Conservation (phyloP, 2,113 vertebrate genomes). For the Gopherus evgoodei region DNA sequence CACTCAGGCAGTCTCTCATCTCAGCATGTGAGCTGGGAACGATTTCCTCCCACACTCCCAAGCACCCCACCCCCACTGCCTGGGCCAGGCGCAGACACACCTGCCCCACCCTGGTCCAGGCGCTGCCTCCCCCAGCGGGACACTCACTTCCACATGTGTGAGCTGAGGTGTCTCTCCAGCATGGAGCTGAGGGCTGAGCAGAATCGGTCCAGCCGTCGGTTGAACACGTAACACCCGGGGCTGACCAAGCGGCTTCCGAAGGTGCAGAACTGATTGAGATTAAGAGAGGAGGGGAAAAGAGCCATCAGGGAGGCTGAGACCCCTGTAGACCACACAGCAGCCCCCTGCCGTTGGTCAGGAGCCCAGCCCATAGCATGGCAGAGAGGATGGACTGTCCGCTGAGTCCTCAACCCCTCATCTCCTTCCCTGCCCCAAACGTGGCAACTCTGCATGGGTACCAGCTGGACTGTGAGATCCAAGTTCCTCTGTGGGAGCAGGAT, state of each 20-base stretch:
- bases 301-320: neutral
- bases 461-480: neutral
- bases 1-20: neutral
- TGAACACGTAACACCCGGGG: slow-evolving; percentile 90
- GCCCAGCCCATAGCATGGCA: neutral
- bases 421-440: neutral
- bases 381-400: neutral
- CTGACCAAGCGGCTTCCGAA: slow-evolving; percentile 90
- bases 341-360: rapidly evolving
- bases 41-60: neutral
- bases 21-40: neutral
- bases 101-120: neutral
- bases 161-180: slow-evolving; percentile 91
- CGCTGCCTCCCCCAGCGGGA: neutral
- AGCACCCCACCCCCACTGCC: neutral
- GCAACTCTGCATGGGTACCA: neutral
- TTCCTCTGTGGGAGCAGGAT: rapidly evolving
- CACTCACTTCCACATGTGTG: slow-evolving; percentile 93
- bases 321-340: neutral
- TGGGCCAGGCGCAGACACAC: neutral
- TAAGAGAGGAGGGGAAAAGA: neutral
- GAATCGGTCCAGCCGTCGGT: slow-evolving; percentile 90
- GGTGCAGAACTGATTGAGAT: slow-evolving; percentile 84
- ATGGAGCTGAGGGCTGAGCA: slow-evolving; percentile 91
- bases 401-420: neutral